Evolutionary conservation across 2,888 invertebrate genomes (phyloP).

Genomic region (Oscheius sp.): DNA sequence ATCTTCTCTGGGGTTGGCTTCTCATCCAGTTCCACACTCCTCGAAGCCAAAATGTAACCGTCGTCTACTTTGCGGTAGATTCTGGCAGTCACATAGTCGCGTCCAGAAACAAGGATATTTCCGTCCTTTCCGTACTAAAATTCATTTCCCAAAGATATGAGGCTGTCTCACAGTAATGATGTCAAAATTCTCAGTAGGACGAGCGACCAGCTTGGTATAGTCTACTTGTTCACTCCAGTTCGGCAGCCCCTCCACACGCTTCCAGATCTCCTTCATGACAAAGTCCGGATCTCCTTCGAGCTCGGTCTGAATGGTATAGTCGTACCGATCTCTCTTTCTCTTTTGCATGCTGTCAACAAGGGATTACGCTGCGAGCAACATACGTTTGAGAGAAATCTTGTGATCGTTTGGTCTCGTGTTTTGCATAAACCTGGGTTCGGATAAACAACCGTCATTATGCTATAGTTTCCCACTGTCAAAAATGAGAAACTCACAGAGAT

Average conservation of each 20-base stretch:
- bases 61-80: constrained; percentile 48
- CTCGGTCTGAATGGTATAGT: constrained; percentile 32
- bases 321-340: no score
- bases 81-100: constrained; percentile 58
- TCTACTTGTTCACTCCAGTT: constrained; percentile 65
- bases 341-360: no score
- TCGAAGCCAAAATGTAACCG: constrained; percentile 48
- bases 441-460: no score
- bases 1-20: constrained; percentile 1
- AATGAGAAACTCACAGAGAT: constrained; percentile 38
- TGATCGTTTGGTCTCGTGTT: no score
- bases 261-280: constrained; percentile 52
- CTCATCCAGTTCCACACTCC: constrained; percentile 49
- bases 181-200: constrained; percentile 58
- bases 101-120: constrained; percentile 56
- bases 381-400: not conserved
- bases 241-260: constrained; percentile 51
- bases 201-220: constrained; percentile 51
- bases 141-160: not conserved
- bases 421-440: not conserved
- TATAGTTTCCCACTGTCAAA: no score
- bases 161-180: constrained; percentile 55
- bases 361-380: no score
- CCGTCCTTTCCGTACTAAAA: constrained; percentile 62
- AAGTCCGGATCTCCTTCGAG: constrained; percentile 37